Base-by-base conservation (phyloP, 1,140 invertebrate genomes). In the Chironomus tepperi region DNA sequence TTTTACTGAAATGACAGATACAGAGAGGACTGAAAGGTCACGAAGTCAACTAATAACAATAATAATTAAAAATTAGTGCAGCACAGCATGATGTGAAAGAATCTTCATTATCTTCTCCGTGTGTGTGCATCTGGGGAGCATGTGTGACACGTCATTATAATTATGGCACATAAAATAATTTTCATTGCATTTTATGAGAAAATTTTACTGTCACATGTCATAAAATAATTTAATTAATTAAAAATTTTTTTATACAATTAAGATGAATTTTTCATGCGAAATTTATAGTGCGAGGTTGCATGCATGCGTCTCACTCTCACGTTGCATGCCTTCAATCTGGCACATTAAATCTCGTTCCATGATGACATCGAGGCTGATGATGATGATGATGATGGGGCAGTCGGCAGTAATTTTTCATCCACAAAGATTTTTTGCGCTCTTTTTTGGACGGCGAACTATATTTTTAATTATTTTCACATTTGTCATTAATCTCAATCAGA, bases 251-350 rank as follows among this genome's bases (percentile, higher is more conserved):
- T 57, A 57, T 57, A n/a, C 47, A 57, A 57, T 34, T 34, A 34
- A 34, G 24, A 34, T 34, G 24, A 34, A 34, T 34, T 34, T 34
- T 34, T 34, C 24, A 34, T 34, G 24, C 24, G 24, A 57, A 57
- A 57, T 57, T 57, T 57, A 57, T 57, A 57, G 47, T 57, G 47
- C 47, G 47, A 57, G 47, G 47, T 57, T 57, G 47, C 47, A 57
- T 57, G 47, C 47, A 57, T 57, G 47, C 47, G 47, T 57, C 24
- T 34, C 24, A 34, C 24, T 34, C 24, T 34, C 24, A 2, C 24
- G 24, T 57, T n/a, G 47, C 47, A 57, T 57, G 47, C 47, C 12
- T 57, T 15, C n/a, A 57, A 57, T 57, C 47, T 57, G 47, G 47
- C 10, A 57, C n/a, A 34, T 34, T 34, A 34, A 34, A 34, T 34